phyloP scores from a whole-genome alignment of 2,113 vertebrate genomes.

The Synodontis membranacea region DNA sequence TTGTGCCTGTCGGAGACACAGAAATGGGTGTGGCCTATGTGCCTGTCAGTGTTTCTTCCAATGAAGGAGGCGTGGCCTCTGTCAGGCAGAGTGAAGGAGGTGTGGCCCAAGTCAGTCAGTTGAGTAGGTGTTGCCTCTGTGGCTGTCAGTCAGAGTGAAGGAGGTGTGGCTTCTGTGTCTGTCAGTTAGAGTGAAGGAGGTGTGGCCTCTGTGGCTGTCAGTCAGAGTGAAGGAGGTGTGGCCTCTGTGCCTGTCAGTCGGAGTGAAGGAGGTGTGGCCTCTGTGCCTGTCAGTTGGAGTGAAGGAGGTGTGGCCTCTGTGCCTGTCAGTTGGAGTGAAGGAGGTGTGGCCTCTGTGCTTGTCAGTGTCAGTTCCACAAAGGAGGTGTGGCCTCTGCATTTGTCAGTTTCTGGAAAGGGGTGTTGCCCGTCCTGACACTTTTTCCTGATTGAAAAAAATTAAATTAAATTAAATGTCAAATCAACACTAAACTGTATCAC shows the following conservation, averaged over 20 bases:
- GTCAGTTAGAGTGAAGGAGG: not conserved
- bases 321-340: not conserved
- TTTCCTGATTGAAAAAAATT: not conserved
- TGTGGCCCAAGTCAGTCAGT: not conserved
- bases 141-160: not conserved
- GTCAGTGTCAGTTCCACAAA: not conserved
- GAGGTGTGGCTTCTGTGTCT: not conserved
- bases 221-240: not conserved
- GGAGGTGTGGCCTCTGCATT: not conserved
- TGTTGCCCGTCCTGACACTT: not conserved
- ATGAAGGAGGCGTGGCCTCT: not conserved
- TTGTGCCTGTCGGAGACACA: not conserved
- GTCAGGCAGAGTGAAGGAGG: not conserved
- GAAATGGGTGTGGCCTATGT: not conserved
- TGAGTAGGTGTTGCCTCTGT: not conserved
- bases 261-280: not conserved
- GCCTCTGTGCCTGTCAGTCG: accelerated
- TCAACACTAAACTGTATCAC: not conserved
- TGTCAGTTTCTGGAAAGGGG: not conserved
- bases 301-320: not conserved
- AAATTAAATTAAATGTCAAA: not conserved
- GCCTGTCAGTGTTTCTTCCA: not conserved
- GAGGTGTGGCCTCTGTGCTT: not conserved
- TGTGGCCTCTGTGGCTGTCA: not conserved
- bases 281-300: not conserved